Evolutionary conservation across 2,113 vertebrate species (phyloP).

Genomic region (Stigmatopora argus): DNA sequence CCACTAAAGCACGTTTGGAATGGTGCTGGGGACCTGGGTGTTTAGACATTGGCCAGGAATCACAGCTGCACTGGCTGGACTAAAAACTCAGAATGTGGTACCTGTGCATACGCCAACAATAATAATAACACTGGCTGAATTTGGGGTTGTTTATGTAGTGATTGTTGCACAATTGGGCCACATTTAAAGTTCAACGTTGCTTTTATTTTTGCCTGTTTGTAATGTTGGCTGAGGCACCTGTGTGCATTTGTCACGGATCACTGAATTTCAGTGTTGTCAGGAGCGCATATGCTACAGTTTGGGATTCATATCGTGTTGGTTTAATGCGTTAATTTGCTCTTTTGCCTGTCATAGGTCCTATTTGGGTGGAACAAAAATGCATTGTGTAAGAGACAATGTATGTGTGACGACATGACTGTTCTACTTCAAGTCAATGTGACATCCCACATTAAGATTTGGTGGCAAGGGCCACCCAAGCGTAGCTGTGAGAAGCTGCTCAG

Average conservation of each 20-base stretch:
- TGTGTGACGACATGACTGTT: slow-evolving; percentile 5
- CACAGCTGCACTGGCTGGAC: background rate
- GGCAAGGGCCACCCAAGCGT: slow-evolving; percentile 31
- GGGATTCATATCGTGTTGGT: background rate
- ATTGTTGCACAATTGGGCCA: background rate
- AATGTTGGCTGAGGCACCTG: background rate
- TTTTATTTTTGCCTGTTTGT: background rate
- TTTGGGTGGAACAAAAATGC: background rate
- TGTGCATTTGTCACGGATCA: background rate
- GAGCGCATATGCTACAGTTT: background rate
- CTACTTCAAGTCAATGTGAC: slow-evolving; percentile 20
- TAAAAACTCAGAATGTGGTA: background rate
- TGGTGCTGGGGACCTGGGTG: background rate
- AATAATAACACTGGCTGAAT: background rate
- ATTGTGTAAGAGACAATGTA: background rate
- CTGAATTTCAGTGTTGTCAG: background rate
- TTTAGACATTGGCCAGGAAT: background rate
- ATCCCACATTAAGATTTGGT: slow-evolving; percentile 22
- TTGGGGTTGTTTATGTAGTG: background rate
- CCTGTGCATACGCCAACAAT: background rate
- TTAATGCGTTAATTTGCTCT: no score
- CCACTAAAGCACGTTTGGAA: background rate
- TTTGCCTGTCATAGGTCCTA: no score
- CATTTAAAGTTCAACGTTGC: background rate
- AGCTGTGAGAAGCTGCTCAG: slow-evolving; percentile 41